These are phyloP conservation scores for Adoxophyes honmai DNA, from an alignment of 1,140 invertebrate genomes.

Conservation along the genomic window DNA sequence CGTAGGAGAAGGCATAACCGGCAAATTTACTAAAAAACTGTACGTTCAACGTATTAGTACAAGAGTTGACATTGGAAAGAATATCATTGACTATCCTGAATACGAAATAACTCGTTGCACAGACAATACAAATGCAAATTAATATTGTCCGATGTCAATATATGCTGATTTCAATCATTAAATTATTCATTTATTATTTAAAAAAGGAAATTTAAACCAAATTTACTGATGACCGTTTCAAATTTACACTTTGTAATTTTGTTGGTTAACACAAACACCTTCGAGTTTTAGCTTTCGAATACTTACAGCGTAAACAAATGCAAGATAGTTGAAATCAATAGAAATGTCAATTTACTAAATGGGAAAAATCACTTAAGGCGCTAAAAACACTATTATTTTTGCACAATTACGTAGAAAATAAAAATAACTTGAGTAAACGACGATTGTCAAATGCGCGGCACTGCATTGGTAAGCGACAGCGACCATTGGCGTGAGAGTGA, in stretches of 20 bases:
- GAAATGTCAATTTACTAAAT: not conserved
- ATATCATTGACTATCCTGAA: too few relatives aligned
- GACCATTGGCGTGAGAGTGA: not conserved
- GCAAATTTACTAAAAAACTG: too few relatives aligned
- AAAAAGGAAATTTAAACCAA: too few relatives aligned
- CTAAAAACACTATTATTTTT: not conserved
- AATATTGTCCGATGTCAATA: too few relatives aligned
- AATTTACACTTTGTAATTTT: not conserved
- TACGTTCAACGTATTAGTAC: too few relatives aligned
- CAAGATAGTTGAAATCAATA: not conserved
- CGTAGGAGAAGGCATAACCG: not conserved
- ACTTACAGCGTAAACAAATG: constrained; percentile 1
- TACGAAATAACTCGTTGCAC: too few relatives aligned
- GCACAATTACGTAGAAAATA: not conserved
- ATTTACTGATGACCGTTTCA: not conserved
- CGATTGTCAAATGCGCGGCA: not conserved
- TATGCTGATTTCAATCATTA: too few relatives aligned
- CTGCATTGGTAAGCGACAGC: not conserved
- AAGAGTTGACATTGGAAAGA: too few relatives aligned
- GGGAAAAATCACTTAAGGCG: not conserved
- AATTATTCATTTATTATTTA: too few relatives aligned
- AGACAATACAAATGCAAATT: too few relatives aligned
- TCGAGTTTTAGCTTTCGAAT: not conserved
- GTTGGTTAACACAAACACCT: constrained; percentile 6
- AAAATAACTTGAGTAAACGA: not conserved